Evolutionary conservation across 2,888 invertebrate genomes (phyloP).

Genomic region (Byasa hedistus): DNA sequence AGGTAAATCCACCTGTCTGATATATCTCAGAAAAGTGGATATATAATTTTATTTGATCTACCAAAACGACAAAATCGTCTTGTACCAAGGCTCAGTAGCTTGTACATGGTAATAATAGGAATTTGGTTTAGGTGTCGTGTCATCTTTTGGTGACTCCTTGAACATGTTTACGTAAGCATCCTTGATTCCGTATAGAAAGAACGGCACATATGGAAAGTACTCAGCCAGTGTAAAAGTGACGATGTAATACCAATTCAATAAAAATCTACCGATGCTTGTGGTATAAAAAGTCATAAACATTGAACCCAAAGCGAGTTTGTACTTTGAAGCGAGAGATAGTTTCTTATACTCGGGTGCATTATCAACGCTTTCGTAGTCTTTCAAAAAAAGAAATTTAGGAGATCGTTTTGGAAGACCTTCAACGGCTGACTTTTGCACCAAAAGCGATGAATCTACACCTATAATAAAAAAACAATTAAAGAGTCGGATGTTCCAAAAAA

Average conservation of each 20-base stretch:
- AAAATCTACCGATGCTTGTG: constrained; percentile 67
- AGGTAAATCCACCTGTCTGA: too few relatives aligned
- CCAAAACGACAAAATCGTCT: constrained; percentile 42
- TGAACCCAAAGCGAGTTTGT: constrained; percentile 24
- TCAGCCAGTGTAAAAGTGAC: constrained; percentile 76
- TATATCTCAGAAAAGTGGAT: too few relatives aligned
- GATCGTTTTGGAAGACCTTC: constrained; percentile 31
- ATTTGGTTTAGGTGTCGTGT: constrained; percentile 37
- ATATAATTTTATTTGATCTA: constrained; percentile 28
- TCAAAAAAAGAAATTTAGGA: constrained; percentile 35
- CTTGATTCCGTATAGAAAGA: constrained; percentile 76
- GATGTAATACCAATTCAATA: constrained; percentile 77
- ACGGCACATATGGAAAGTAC: constrained; percentile 81
- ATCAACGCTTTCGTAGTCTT: constrained; percentile 48
- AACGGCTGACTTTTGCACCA: constrained; percentile 36
- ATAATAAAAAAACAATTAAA: background rate
- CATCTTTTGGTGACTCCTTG: constrained; percentile 35
- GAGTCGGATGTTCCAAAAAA: background rate
- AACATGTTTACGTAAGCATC: constrained; percentile 76
- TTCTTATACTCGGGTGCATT: constrained; percentile 53
- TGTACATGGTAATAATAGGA: constrained; percentile 32
- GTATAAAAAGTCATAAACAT: constrained; percentile 42
- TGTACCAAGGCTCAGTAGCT: constrained; percentile 33
- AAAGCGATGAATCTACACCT: constrained; percentile 17
- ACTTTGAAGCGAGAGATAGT: constrained; percentile 32